A percentile compares a stretch with the other conserved stretches of the same genome.
These are phyloP conservation scores for Pristionchus mayeri DNA, from an alignment of 2,888 invertebrate species.

Conservation along the genomic window DNA sequence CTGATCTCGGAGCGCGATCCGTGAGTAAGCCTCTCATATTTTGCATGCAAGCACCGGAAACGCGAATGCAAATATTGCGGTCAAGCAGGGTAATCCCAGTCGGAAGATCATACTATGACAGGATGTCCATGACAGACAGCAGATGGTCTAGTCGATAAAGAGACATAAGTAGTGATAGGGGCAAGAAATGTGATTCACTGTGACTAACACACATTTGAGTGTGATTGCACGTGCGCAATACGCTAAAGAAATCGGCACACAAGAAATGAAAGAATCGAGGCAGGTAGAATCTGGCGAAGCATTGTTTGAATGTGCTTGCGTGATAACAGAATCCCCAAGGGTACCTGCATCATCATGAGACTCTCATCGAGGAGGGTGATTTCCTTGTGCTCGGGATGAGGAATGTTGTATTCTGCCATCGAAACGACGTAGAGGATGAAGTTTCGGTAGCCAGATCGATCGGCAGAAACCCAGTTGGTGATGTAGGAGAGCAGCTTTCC, in stretches of 20 bases:
- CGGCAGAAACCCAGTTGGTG: slow-evolving; percentile 60
- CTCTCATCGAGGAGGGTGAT: slow-evolving; percentile 70
- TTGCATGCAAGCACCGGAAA: slow-evolving; percentile 22
- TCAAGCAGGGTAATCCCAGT: not conserved
- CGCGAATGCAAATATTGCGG: slow-evolving; percentile 25
- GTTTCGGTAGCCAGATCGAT: slow-evolving; percentile 58
- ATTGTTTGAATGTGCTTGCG: not conserved
- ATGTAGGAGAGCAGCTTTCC: slow-evolving; percentile 66
- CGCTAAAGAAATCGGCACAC: not conserved
- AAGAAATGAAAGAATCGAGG: not conserved
- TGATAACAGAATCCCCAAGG: not conserved
- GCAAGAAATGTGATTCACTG: not conserved
- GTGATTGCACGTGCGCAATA: not conserved
- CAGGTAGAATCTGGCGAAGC: not conserved
- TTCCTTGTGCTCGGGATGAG: slow-evolving; percentile 63
- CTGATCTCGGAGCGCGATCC: not conserved
- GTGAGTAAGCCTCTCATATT: slow-evolving; percentile 5
- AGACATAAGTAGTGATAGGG: not conserved
- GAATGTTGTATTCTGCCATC: slow-evolving; percentile 70
- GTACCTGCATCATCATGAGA: slow-evolving; percentile 56
- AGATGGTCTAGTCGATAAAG: slow-evolving; percentile 1
- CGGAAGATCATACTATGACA: not conserved
- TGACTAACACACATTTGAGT: not conserved
- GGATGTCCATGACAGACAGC: not conserved
- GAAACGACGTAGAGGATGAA: slow-evolving; percentile 72